Evolutionary conservation across 2,888 invertebrate species (phyloP).

Genomic region (Metallyticus violacea): DNA sequence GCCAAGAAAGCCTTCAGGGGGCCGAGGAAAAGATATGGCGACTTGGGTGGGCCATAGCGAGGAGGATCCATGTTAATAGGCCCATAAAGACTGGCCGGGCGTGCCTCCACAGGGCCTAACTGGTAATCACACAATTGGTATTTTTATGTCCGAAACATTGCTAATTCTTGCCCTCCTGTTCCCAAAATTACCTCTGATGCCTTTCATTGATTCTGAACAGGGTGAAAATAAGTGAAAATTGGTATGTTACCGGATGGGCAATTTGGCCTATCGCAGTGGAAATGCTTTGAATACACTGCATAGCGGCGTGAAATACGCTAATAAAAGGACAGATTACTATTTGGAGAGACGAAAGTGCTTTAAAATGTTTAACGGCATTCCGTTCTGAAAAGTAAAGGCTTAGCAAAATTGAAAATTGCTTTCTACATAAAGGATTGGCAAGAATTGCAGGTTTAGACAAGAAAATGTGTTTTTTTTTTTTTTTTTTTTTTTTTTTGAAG

Average conservation of each 20-base stretch:
- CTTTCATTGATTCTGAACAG: background rate
- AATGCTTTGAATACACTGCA: background rate
- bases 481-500: too few relatives aligned
- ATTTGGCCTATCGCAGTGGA: too few relatives aligned
- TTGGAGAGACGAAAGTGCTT: background rate
- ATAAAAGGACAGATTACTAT: background rate
- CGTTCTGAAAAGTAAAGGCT: too few relatives aligned
- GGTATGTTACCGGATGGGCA: background rate
- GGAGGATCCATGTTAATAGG: conserved; percentile 20
- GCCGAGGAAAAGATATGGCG: conserved; percentile 16
- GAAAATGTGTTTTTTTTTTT: too few relatives aligned
- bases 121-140: background rate
- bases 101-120: background rate
- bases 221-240: background rate
- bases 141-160: background rate
- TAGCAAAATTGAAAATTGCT: too few relatives aligned
- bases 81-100: conserved; percentile 19
- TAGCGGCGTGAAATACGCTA: background rate
- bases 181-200: too few relatives aligned
- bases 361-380: background rate
- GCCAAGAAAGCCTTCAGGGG: conserved; percentile 11
- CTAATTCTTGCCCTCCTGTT: background rate
- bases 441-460: too few relatives aligned
- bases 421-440: too few relatives aligned
- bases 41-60: conserved; percentile 27